Evolutionary conservation across 2,888 invertebrate genomes (phyloP).

Genomic region (Darwinula stevensoni): DNA sequence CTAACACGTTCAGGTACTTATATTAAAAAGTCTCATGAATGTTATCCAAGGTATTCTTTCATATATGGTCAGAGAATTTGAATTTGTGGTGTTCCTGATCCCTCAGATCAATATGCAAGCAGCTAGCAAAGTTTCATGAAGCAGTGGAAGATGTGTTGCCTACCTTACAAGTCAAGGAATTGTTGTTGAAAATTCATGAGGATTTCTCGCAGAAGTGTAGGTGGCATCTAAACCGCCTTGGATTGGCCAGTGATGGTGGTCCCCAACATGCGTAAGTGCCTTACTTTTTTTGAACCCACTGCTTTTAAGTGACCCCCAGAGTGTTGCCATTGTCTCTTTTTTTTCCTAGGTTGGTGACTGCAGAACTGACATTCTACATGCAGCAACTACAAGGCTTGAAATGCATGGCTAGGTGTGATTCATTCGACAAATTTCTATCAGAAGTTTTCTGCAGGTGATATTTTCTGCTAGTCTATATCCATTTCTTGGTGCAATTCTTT

Average conservation of each 20-base stretch:
- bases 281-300: neutral
- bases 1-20: constrained; percentile 33
- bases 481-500: too few relatives aligned
- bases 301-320: too few relatives aligned
- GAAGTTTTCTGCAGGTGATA: too few relatives aligned
- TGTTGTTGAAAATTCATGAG: constrained; percentile 45
- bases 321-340: constrained; percentile 1
- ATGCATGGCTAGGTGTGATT: too few relatives aligned
- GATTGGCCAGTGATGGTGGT: constrained; percentile 79
- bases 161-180: constrained; percentile 27
- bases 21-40: neutral
- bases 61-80: too few relatives aligned
- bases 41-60: constrained; percentile 9
- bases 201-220: constrained; percentile 64
- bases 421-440: too few relatives aligned
- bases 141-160: constrained; percentile 62
- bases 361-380: constrained; percentile 1
- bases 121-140: constrained; percentile 63
- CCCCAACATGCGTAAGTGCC: constrained; percentile 64
- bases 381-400: neutral
- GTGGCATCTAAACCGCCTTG: constrained; percentile 49
- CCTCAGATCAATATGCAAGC: too few relatives aligned
- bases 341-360: neutral
- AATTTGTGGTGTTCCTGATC: too few relatives aligned
- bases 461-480: too few relatives aligned